Evolutionary conservation across 2,888 invertebrate species (phyloP), one percentile per base, ranked within the genome.

Genomic region (Spicauda simplicius): DNA sequence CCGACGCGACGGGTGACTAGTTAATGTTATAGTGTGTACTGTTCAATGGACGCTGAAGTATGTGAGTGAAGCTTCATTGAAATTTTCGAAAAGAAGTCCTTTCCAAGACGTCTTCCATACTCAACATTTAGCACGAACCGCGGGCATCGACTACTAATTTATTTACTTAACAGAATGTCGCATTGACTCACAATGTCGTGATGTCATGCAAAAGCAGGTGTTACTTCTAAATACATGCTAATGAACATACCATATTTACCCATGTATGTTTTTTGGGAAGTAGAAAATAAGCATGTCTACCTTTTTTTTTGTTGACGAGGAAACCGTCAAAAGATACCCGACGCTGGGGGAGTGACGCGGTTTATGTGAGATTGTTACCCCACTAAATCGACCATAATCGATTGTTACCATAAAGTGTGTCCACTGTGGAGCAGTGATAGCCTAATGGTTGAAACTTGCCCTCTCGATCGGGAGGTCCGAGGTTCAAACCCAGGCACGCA

Each of bases 121-220:
- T 54, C 59, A 65, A 65, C 65, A 48, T 65, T 65, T 65, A 66
- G 58, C 54, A 30, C 48, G 59, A 65, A 65, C 59, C 18, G 59
- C 54, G 65, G 53, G 14, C 65, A 54, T 54, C 59, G 59, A 66
- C 59, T 66, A 59, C 59, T 60, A 59, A 66, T 65, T 54, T 54
- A 66, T 66, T 60, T 66, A 66, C 59, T 66, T 66, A 66, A 66
- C 55, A 60, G 66, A 54, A 66, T 60, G 55, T 30, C 58, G 55
- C 66, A 54, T 66, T 60, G 59, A 66, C 66, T 66, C 60, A 33
- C 60, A 66, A 59, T 66, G 66, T 66, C 66, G 54, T 66, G 66
- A 66, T 66, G 66, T 60, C 66, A 60, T 66, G 54, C 54, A 55
- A 58, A 65, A 65, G 58, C 65, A 45, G 59, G 53, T 66, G 66